A percentile compares a stretch with the other conserved stretches of the same genome.
These are phyloP conservation scores for Chironomus tepperi DNA, from an alignment of 1,140 invertebrate genomes.

Conservation along the genomic window DNA sequence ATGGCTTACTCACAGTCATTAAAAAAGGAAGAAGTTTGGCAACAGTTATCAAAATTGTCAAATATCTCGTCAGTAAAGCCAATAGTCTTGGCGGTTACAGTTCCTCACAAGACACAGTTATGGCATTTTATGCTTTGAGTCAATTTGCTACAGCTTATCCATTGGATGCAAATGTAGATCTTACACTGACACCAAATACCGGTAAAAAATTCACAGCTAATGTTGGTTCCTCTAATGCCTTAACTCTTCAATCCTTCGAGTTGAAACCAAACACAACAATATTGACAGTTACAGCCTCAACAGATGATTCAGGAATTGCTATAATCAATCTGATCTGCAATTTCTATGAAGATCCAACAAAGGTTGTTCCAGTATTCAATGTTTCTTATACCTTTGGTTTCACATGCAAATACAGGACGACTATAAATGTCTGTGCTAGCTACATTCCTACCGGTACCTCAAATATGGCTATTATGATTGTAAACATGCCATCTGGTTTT, in stretches of 20 bases:
- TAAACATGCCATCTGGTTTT: not conserved
- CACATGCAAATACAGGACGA: not conserved
- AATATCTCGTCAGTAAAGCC: constrained; percentile 64
- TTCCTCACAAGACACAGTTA: constrained; percentile 60
- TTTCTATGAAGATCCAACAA: not conserved
- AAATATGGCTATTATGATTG: not conserved
- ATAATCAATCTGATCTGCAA: not conserved
- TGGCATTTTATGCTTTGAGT: constrained; percentile 55
- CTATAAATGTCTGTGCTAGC: not conserved
- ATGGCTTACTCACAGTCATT: constrained; percentile 58
- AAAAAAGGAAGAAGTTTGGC: constrained; percentile 46
- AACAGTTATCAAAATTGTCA: constrained; percentile 43
- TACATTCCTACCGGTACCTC: not conserved
- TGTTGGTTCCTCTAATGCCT: constrained; percentile 39
- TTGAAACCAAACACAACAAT: constrained; percentile 28
- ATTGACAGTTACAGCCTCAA: not conserved
- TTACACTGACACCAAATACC: not conserved
- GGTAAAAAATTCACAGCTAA: not conserved
- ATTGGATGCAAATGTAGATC: constrained; percentile 33
- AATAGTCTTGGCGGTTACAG: constrained; percentile 70
- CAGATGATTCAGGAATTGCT: not conserved
- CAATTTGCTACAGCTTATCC: constrained; percentile 44
- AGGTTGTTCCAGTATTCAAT: not conserved
- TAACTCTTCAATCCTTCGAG: constrained; percentile 42
- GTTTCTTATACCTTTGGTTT: not conserved